phyloP scores from a whole-genome alignment of 2,113 vertebrate genomes.

The Mus spicilegus region DNA sequence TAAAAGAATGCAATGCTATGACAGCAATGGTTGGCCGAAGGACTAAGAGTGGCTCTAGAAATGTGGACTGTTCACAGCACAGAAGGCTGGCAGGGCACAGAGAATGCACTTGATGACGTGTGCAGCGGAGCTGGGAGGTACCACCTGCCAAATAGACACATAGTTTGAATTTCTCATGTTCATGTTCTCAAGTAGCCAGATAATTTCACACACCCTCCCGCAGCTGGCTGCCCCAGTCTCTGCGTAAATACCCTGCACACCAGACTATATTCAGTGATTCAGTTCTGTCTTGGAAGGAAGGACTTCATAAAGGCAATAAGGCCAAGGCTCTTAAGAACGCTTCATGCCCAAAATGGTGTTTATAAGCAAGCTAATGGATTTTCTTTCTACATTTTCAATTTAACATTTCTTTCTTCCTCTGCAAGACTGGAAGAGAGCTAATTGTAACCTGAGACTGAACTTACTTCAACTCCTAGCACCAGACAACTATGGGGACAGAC shows the following conservation, averaged over 20 bases:
- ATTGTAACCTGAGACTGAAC: background rate
- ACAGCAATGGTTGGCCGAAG: background rate
- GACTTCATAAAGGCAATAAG: background rate
- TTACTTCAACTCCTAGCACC: background rate
- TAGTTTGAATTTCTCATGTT: background rate
- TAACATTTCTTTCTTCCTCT: background rate
- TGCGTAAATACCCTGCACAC: background rate
- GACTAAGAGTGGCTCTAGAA: background rate
- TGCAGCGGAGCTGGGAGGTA: background rate
- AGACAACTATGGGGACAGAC: background rate
- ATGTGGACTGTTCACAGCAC: background rate
- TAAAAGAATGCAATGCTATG: background rate
- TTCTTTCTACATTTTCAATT: background rate
- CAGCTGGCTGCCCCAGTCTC: background rate
- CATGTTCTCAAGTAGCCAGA: background rate
- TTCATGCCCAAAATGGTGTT: background rate
- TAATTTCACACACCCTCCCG: accelerated
- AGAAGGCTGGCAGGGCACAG: background rate
- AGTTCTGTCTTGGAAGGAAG: background rate
- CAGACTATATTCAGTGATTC: background rate
- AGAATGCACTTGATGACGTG: background rate
- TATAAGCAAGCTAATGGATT: background rate
- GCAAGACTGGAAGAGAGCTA: background rate
- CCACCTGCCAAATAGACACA: background rate
- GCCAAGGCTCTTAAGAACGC: background rate